These are phyloP conservation scores for Temnothorax curvispinosus DNA, from an alignment of 1,140 invertebrate genomes.

Conservation along the genomic window DNA sequence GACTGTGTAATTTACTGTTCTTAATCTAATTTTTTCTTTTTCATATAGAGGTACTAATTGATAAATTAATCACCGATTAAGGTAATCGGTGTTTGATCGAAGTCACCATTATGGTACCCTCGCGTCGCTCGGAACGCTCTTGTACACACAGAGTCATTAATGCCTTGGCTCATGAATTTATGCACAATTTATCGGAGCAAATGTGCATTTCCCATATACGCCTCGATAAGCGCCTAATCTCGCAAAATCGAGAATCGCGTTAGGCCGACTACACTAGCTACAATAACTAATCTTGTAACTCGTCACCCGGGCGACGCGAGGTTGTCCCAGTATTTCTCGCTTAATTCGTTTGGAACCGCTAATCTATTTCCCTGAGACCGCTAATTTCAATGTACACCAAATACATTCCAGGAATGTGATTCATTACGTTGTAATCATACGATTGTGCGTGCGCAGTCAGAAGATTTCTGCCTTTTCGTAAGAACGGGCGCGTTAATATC, in stretches of 20 bases:
- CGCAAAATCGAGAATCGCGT: background rate
- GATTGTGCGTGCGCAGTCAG: background rate
- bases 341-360: constrained; percentile 4
- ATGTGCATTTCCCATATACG: too few species aligned
- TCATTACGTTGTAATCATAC: background rate
- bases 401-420: background rate
- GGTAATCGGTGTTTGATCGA: background rate
- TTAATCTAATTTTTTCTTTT: background rate
- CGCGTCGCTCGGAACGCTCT: background rate
- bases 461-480: background rate
- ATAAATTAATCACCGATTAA: background rate
- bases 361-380: constrained; percentile 8
- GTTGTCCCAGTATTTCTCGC: background rate
- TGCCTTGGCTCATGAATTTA: background rate
- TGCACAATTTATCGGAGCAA: background rate
- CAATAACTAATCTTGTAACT: constrained; percentile 17
- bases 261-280: too few species aligned
- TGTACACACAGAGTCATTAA: background rate
- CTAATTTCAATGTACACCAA: constrained; percentile 25
- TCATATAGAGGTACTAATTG: background rate
- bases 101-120: background rate
- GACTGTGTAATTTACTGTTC: background rate
- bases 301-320: background rate
- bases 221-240: background rate
- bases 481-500: background rate